Base-by-base conservation (phyloP, 2,888 invertebrate genomes). In the Papilio protenor region DNA sequence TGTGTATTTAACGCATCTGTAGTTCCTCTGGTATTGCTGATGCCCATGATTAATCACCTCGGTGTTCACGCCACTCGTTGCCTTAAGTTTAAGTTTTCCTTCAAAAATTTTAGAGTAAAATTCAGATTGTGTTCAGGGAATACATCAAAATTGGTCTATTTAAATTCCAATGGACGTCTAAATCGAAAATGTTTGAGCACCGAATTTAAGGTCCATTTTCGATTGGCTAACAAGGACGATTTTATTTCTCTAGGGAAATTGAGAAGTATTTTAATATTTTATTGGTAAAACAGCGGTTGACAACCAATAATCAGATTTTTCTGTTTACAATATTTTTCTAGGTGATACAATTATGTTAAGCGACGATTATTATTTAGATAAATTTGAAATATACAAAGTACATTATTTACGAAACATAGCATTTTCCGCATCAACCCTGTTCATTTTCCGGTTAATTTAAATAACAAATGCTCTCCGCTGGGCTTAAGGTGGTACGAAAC, bases 391-490 rank as follows among this genome's bases (percentile, higher is more conserved):
- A 21, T 66, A 45, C 66, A 11, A 21, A n/a, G 70, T 71, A 71
- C 49, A 14, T 70, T 70, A 70, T 47, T 71, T 27, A 49, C 1
- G 23, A 21, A 71, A n/a, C 18, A 71, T 2, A 45, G 70, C 12
- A 23, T 40, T 45, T 64, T 27, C 70, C 49, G 49, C 70, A 47
- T 71, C 18, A 23, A 21, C 45, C 16, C 27, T 55, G 52, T 52
- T 72, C n/a, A 72, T 72, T 72, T 72, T 52, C 72, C 52, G 72
- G 72, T 49, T 52, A 72, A 72, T 72, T 72, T 72, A 72, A 72
- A 72, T 72, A 72, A 52, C 72, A 72, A 52, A 72, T 72, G 49
- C 33, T 52, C n/a, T 72, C 33, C 52, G n/a, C 33, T 52, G 47
- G 72, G 72, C 72, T 72, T 72, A 72, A 72, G 72, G 72, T 72